Conservation (phyloP, 2,888 invertebrate genomes). For the Bruchidius siliquastri region DNA sequence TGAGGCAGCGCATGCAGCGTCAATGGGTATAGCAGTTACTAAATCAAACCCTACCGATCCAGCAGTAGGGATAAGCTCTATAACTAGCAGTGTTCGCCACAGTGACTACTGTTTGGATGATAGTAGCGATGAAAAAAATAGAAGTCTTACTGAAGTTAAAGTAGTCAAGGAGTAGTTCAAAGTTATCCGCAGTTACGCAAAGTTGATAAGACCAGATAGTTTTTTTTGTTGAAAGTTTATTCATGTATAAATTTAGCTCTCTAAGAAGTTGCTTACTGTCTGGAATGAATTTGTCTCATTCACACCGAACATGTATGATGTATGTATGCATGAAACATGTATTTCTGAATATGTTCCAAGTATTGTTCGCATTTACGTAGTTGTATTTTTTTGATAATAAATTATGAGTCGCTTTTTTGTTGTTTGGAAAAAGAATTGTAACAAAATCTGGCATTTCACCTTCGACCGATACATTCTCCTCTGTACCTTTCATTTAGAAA, state of each 20-base stretch:
- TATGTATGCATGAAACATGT: not conserved
- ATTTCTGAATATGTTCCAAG: not conserved
- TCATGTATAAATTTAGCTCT: not conserved
- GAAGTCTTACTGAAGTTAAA: not conserved
- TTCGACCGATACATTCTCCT: too few relatives aligned
- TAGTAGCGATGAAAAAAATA: not conserved
- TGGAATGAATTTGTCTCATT: too few relatives aligned
- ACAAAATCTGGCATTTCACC: too few relatives aligned
- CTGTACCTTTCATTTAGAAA: too few relatives aligned
- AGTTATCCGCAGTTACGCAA: not conserved
- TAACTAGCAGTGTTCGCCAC: not conserved
- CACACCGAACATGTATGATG: not conserved
- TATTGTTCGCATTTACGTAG: not conserved
- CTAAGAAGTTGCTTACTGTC: not conserved
- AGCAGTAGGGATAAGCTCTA: not conserved
- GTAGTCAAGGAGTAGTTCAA: not conserved
- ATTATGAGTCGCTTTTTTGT: not conserved
- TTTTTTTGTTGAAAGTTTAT: not conserved
- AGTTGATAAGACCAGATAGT: not conserved
- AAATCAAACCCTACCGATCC: not conserved
- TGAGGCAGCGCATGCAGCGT: conserved; percentile 43
- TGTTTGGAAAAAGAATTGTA: too few relatives aligned
- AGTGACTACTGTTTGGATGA: not conserved
- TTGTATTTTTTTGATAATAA: not conserved
- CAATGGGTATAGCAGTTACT: conserved; percentile 18